phyloP scores from a whole-genome alignment of 2,888 invertebrate genomes.

The Caenorhabditis parvicauda region DNA sequence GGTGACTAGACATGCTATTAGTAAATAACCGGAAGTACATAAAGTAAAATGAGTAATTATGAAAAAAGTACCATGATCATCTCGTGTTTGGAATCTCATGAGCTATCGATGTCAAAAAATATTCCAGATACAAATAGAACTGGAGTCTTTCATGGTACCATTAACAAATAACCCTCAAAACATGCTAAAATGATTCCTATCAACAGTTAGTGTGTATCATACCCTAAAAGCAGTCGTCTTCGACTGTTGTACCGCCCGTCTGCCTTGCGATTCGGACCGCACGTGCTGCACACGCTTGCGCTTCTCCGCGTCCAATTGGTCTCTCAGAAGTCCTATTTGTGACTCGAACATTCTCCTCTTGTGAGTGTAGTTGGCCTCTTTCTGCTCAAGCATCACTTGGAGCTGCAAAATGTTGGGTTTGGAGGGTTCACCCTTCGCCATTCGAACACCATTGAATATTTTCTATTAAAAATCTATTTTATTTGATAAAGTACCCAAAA shows the following conservation, averaged over 20 bases:
- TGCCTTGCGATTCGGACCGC: neutral
- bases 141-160: too few relatives aligned
- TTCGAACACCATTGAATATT: neutral
- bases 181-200: too few relatives aligned
- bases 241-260: conserved; percentile 15
- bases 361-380: conserved; percentile 41
- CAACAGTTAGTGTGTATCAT: too few relatives aligned
- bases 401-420: conserved; percentile 29
- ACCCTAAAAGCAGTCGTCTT: conserved; percentile 26
- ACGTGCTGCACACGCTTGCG: conserved; percentile 19
- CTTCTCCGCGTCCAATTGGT: conserved; percentile 48
- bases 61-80: too few relatives aligned
- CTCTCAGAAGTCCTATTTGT: conserved; percentile 44
- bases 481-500: neutral
- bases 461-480: neutral
- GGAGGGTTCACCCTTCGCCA: neutral
- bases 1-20: too few relatives aligned
- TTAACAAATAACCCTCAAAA: too few relatives aligned
- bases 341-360: conserved; percentile 44
- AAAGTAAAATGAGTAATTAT: too few relatives aligned
- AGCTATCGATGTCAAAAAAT: too few relatives aligned
- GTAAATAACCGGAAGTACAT: too few relatives aligned
- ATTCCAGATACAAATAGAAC: too few relatives aligned
- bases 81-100: too few relatives aligned
- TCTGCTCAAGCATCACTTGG: conserved; percentile 44